Conservation (phyloP, 2,113 vertebrate genomes). For the Suricata suricatta region DNA sequence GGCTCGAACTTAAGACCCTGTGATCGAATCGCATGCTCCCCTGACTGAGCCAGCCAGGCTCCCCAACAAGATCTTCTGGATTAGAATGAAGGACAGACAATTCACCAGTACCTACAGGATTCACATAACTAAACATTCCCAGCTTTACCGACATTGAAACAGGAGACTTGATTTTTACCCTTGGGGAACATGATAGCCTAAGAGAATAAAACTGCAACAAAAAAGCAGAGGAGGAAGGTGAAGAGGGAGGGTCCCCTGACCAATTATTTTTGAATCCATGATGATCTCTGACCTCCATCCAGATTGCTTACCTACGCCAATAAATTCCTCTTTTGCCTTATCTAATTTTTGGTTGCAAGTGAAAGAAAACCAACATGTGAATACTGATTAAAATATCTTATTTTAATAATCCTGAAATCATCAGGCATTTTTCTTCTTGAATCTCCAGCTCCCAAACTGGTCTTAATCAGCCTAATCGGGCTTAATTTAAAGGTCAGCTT, state of each 20-base stretch:
- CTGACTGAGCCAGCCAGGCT: not conserved
- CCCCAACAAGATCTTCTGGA: not conserved
- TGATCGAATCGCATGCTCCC: not conserved
- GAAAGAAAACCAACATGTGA: slow-evolving; percentile 41
- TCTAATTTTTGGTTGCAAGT: slow-evolving; percentile 37
- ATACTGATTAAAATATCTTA: slow-evolving; percentile 51
- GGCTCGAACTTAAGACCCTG: not conserved
- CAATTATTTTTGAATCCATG: slow-evolving; percentile 42
- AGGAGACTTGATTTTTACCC: not conserved
- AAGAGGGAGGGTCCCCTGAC: not conserved
- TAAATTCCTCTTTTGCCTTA: slow-evolving; percentile 32
- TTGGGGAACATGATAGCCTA: not conserved
- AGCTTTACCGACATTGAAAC: slow-evolving; percentile 1
- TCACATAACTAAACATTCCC: not conserved
- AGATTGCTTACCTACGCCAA: slow-evolving; percentile 29
- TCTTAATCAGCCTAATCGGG: slow-evolving; percentile 54
- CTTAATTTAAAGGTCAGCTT: slow-evolving; percentile 69
- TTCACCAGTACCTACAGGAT: not conserved
- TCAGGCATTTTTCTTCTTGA: slow-evolving; percentile 54
- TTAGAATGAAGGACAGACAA: not conserved
- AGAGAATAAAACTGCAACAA: slow-evolving; percentile 42
- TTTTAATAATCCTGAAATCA: slow-evolving; percentile 66
- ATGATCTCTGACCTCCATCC: slow-evolving; percentile 21
- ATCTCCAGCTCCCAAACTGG: slow-evolving; percentile 16
- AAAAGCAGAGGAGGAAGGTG: not conserved